phyloP scores from a whole-genome alignment of 2,797 vertebrate species.

The Corythornis leucogaster region DNA sequence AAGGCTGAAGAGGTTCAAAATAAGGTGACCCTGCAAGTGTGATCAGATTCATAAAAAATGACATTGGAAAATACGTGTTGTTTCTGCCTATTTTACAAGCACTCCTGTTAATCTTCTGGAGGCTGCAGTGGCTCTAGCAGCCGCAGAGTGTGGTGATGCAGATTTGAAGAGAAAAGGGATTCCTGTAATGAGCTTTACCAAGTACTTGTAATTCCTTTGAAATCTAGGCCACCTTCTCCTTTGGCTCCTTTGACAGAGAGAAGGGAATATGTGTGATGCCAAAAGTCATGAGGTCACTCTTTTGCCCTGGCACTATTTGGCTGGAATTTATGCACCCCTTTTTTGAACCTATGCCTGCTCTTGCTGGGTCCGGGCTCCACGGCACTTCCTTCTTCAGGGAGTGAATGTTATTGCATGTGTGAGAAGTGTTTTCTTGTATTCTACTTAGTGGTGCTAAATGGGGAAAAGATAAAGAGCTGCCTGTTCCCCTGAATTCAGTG shows the following conservation, averaged over 20 bases:
- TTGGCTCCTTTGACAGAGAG: background rate
- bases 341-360: background rate
- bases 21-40: background rate
- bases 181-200: background rate
- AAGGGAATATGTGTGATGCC: fast-evolving
- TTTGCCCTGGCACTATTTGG: background rate
- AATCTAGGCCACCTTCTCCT: background rate
- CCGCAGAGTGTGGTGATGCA: background rate
- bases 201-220: background rate
- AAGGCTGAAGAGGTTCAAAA: background rate
- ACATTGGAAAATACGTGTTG: background rate
- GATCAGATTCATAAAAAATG: background rate
- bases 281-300: fast-evolving
- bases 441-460: background rate
- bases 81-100: slow-evolving; percentile 14
- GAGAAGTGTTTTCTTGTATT: background rate
- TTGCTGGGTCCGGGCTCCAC: background rate
- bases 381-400: background rate
- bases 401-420: fast-evolving
- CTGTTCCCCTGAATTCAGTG: background rate
- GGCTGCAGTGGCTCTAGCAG: background rate
- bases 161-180: background rate
- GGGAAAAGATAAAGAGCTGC: background rate
- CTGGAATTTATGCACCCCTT: background rate
- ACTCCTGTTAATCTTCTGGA: background rate